Base-by-base conservation (phyloP, 2,888 invertebrate species). In the Loripinus fragilis region DNA sequence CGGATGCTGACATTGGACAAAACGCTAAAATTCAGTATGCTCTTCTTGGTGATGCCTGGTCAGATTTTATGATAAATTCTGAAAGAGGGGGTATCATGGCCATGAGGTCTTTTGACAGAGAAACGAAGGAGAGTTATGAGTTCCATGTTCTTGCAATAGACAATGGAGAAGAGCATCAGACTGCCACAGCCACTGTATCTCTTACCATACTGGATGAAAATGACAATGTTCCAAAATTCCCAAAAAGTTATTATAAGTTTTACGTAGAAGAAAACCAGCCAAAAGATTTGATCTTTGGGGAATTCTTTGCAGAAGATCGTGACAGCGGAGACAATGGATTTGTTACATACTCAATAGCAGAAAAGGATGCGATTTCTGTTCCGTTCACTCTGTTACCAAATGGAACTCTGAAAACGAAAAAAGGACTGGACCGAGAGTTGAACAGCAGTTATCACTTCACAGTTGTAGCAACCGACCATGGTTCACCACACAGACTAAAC, bases 401-500 rank as follows among this genome's bases (percentile, higher is more conserved):
- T 78, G 91, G 91, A 38, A 81, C 80, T 2, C 76, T 91, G 30
- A 66, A 80, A 25, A 85, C 90, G 8, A 88, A 85, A 35, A 79
- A 77, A 8, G 68, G 71, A 12, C 71, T 92, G 45, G 89, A 92
- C 80, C 82, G 89, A 41, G 92, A 92, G 74, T 52, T 65, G 20
- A 71, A 84, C 10, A 78, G 68, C n/a, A 78, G 81, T 7, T 90
- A 88, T 75, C 80, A 83, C 38, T 90, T 92, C 72, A 78, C 78
- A 8, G 87, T 92, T 10, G 76, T 87, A 2, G 92, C 90, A 17
- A 86, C 80, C 8, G 92, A 92, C 80, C 86, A 87, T 42, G 92
- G 92, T 0, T 77, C 79, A 10, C 90, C 91, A 0, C 72, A 87
- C 7, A 68, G 85, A 69, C 71, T 64, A 20, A 81, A 79, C 67